Percentiles rank a stretch among this genome's conserved stretches.
Conservation (phyloP, 1,140 invertebrate species). For the Trachymyrmex septentrionalis region DNA sequence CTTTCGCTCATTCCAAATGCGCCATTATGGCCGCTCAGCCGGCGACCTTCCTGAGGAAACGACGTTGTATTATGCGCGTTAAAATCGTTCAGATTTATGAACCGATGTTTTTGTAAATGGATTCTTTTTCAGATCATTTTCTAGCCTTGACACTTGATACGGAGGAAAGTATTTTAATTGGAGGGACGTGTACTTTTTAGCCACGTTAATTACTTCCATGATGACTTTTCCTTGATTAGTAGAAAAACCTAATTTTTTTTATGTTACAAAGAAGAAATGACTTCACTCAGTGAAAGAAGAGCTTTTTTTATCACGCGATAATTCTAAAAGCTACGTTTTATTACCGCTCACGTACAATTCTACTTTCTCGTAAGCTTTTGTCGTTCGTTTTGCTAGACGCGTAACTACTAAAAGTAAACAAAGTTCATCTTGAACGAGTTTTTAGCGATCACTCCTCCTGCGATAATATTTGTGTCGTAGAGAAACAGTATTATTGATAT, state of each 20-base stretch:
- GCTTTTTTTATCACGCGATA: not conserved
- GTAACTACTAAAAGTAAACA: not conserved
- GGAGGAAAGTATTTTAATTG: conserved; percentile 3
- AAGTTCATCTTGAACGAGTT: conserved; percentile 7
- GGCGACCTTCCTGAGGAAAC: conserved; percentile 20
- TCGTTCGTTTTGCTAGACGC: not conserved
- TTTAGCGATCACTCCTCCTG: not conserved
- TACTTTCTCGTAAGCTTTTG: conserved; percentile 2
- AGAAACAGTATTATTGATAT: conserved; percentile 21
- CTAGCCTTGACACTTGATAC: not conserved
- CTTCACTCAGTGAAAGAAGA: not conserved
- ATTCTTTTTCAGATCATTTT: not conserved
- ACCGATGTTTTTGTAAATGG: conserved; percentile 18
- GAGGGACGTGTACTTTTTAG: not conserved
- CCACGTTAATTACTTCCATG: not conserved
- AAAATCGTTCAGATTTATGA: conserved; percentile 40
- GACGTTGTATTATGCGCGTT: conserved; percentile 35
- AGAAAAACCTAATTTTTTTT: not conserved
- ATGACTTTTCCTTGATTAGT: conserved; percentile 1
- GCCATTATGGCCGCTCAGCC: conserved; percentile 40
- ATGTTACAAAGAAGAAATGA: not conserved
- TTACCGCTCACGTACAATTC: conserved; percentile 4
- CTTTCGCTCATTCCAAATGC: conserved; percentile 30
- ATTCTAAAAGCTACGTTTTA: conserved; percentile 4
- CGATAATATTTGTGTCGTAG: not conserved